Evolutionary conservation across 2,888 invertebrate species (phyloP).

Genomic region (Pogonocherus hispidulus): DNA sequence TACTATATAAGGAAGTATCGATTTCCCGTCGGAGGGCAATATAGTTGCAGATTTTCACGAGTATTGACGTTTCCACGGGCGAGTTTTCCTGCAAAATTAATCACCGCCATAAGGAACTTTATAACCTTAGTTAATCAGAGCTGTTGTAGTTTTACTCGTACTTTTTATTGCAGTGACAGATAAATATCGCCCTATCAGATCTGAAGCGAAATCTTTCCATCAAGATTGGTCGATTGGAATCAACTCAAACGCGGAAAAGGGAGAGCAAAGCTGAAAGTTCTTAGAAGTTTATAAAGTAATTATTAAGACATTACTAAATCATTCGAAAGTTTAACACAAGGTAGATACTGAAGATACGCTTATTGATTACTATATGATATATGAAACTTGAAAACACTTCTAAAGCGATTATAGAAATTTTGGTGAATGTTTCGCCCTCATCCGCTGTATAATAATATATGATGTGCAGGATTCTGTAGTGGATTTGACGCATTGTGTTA

Average conservation of each 20-base stretch:
- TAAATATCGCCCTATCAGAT: background rate
- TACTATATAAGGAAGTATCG: background rate
- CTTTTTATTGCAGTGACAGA: background rate
- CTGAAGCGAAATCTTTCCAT: slow-evolving; percentile 3
- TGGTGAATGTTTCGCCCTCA: no score
- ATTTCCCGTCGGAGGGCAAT: background rate
- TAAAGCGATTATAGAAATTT: no score
- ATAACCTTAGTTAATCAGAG: background rate
- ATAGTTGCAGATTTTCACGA: background rate
- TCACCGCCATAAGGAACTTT: background rate
- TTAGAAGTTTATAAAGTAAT: background rate
- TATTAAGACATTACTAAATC: background rate
- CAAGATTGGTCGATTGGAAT: background rate
- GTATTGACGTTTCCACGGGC: background rate
- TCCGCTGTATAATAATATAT: no score
- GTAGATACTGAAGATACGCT: no score
- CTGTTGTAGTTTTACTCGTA: background rate
- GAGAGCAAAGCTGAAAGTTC: background rate
- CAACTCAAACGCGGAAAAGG: background rate
- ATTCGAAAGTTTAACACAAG: background rate
- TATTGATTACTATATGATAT: no score
- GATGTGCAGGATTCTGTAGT: no score
- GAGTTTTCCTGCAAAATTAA: slow-evolving; percentile 3
- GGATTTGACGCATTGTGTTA: no score
- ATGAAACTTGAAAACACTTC: no score